These are phyloP conservation scores for Pachypeltis micranthus DNA, from an alignment of 1,140 invertebrate genomes.

Conservation along the genomic window DNA sequence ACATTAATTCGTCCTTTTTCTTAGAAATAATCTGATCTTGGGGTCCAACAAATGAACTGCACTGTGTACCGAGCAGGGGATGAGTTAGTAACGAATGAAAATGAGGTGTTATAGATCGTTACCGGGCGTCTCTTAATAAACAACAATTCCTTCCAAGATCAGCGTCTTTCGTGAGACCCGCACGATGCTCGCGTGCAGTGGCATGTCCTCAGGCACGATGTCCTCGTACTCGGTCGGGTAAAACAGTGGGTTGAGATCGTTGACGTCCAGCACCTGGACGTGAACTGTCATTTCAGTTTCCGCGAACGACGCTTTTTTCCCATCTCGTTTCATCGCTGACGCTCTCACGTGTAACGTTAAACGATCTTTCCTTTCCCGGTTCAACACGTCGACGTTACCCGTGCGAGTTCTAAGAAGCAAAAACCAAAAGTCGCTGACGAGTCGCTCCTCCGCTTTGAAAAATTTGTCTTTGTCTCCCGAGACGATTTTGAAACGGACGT, in stretches of 20 bases:
- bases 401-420: slow-evolving; percentile 74
- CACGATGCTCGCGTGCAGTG: slow-evolving; percentile 63
- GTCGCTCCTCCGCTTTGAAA: slow-evolving; percentile 79
- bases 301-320: slow-evolving; percentile 39
- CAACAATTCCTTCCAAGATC: slow-evolving; percentile 85
- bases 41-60: too few species aligned
- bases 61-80: too few species aligned
- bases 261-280: slow-evolving; percentile 74
- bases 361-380: slow-evolving; percentile 75
- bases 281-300: slow-evolving; percentile 62
- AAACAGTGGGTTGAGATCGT: slow-evolving; percentile 86
- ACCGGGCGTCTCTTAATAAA: too few species aligned
- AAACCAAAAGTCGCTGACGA: slow-evolving; percentile 89
- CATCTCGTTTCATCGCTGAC: slow-evolving; percentile 45
- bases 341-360: slow-evolving; percentile 74
- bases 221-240: slow-evolving; percentile 75
- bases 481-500: slow-evolving; percentile 69
- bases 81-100: too few species aligned
- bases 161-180: slow-evolving; percentile 76
- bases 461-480: slow-evolving; percentile 76
- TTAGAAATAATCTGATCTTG: too few species aligned
- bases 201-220: slow-evolving; percentile 78
- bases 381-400: slow-evolving; percentile 70
- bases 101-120: too few species aligned
- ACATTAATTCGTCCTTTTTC: too few species aligned